Percentiles rank a stretch among this genome's conserved stretches.
Conservation (phyloP, 2,113 vertebrate genomes). For the Parus major region DNA sequence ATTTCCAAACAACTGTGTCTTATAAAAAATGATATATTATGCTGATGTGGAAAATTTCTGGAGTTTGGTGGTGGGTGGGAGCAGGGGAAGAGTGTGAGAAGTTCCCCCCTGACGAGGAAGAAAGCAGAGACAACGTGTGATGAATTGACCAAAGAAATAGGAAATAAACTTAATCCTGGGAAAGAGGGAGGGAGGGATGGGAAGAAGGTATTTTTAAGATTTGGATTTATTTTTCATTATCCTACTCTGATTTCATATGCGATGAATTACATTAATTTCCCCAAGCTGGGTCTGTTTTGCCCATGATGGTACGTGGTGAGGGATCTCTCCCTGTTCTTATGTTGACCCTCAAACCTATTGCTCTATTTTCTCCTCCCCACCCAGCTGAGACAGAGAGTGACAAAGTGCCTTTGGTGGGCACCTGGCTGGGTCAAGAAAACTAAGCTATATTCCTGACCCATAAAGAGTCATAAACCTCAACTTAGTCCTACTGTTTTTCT, state of each 20-base stretch:
- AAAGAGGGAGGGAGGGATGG: not conserved
- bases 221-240: not conserved
- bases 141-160: not conserved
- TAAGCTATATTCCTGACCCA: not conserved
- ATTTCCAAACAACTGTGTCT: not conserved
- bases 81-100: not conserved
- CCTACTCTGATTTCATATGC: not conserved
- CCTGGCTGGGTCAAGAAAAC: not conserved
- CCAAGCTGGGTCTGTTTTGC: not conserved
- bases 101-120: not conserved
- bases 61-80: not conserved
- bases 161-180: not conserved
- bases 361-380: not conserved
- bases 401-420: not conserved
- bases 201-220: not conserved
- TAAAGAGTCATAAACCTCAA: not conserved
- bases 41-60: not conserved
- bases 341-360: not conserved
- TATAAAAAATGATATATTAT: not conserved
- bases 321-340: not conserved
- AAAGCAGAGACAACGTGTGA: not conserved
- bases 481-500: not conserved
- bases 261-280: not conserved
- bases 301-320: fast-evolving
- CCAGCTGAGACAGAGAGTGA: not conserved